Percentiles rank a stretch among this genome's conserved stretches.
phyloP scores from a whole-genome alignment of 2,888 invertebrate genomes.

The Agonopterix subpropinquella region DNA sequence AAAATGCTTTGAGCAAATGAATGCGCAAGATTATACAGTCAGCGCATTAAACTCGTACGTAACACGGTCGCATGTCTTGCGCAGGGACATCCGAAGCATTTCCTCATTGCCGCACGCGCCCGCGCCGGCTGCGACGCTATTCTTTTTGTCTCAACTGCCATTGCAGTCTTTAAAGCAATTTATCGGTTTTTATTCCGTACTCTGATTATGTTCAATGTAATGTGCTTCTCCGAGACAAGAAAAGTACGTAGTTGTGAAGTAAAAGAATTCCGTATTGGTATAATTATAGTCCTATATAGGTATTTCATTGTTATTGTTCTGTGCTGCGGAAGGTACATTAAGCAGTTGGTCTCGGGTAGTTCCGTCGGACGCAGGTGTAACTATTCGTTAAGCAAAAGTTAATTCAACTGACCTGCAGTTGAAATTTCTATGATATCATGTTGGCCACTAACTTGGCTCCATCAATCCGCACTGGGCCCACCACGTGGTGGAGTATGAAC shows the following conservation, averaged over 20 bases:
- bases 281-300: too few species aligned
- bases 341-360: too few species aligned
- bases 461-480: too few species aligned
- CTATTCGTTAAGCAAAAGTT: too few species aligned
- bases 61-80: constrained; percentile 20
- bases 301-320: too few species aligned
- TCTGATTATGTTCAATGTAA: not conserved
- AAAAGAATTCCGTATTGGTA: not conserved
- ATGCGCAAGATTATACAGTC: not conserved
- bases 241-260: too few species aligned
- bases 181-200: not conserved
- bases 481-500: too few species aligned
- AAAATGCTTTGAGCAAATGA: not conserved
- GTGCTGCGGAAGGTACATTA: too few species aligned
- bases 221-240: not conserved
- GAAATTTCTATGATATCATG: too few species aligned
- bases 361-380: too few species aligned
- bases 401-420: too few species aligned
- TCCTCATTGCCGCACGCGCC: constrained; percentile 51
- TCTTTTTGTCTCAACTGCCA: constrained; percentile 28
- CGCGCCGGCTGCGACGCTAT: constrained; percentile 13
- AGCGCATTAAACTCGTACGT: not conserved
- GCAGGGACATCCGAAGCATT: constrained; percentile 43
- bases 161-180: not conserved
- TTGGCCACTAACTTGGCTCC: too few species aligned